Base-by-base conservation (phyloP, 2,888 invertebrate species). In the Stenodema calcarata region DNA sequence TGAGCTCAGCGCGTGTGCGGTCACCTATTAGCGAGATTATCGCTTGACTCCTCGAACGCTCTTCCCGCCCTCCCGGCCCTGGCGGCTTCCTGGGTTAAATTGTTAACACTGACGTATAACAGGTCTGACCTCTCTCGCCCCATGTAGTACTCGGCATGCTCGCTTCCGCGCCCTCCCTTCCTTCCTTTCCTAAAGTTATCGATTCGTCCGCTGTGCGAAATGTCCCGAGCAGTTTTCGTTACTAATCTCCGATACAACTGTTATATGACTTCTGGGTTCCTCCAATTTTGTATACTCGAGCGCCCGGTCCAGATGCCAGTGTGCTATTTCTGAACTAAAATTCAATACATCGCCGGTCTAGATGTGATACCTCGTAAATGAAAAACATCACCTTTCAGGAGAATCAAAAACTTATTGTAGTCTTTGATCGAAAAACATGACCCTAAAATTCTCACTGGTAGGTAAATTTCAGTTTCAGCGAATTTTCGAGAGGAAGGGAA, bases 191-290 rank as follows among this genome's bases (percentile, higher is more conserved):
- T 7, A 27, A 62, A 23, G 23, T 23, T 62, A 62, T 62, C 62
- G 62, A 62, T 62, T 62, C 23, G 62, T 62, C 62, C 62, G 11
- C 23, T 23, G 62, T 62, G 23, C 23, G 62, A 78, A 76, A 78
- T 44, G 44, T 78, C 78, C 78, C 78, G 78, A 44, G 41, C 78
- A 23, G 78, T 78, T 78, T 78, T 44, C 42, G 78, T 44, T 18
- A 44, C 41, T 76, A 41, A 76, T 76, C 76, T 35, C 76, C 76
- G 23, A 76, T 44, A 78, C 44, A 12, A 23, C 23, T 42, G 62
- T 23, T n/a, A 54, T 76, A 76, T 76, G 76, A 76, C 76, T 76
- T 76, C 76, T 76, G 41, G n/a, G 28, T n/a, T 35, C 35, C 35
- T 73, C 18, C 73, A 54, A n/a, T 54, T 54, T n/a, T n/a, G n/a